Percentiles rank a stretch among this genome's conserved stretches.
Conservation (phyloP, 2,888 invertebrate genomes). For the Notocelia uddmanniana region DNA sequence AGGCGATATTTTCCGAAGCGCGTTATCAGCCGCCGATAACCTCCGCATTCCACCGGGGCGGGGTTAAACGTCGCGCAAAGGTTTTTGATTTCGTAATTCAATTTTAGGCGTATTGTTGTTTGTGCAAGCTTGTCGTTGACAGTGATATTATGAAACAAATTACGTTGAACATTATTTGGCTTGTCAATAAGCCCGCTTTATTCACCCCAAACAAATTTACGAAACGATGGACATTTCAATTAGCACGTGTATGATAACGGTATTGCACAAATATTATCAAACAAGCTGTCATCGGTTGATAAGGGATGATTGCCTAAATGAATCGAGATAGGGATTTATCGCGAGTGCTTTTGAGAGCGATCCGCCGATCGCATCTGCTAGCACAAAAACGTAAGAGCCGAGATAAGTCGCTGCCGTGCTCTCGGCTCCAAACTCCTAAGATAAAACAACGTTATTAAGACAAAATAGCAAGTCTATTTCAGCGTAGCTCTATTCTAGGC, state of each 20-base stretch:
- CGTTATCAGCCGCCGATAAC: slow-evolving; percentile 17
- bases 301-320: slow-evolving; percentile 31
- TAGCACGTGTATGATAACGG: slow-evolving; percentile 16
- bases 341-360: slow-evolving; percentile 13
- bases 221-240: slow-evolving; percentile 31
- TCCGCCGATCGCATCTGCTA: slow-evolving; percentile 27
- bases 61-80: slow-evolving; percentile 14
- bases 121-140: slow-evolving; percentile 30
- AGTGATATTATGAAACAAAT: slow-evolving; percentile 43
- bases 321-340: slow-evolving; percentile 34
- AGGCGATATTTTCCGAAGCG: slow-evolving; percentile 25
- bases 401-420: slow-evolving; percentile 14
- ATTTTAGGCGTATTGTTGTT: slow-evolving; percentile 37
- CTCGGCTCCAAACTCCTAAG: not conserved
- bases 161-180: slow-evolving; percentile 37
- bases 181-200: slow-evolving; percentile 31
- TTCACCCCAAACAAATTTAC: slow-evolving; percentile 6
- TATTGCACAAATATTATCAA: slow-evolving; percentile 9
- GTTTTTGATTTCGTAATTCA: slow-evolving; percentile 38
- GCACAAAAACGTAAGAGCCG: slow-evolving; percentile 18
- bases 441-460: not conserved
- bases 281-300: slow-evolving; percentile 18
- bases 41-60: slow-evolving; percentile 11
- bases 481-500: slow-evolving; percentile 1
- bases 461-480: slow-evolving; percentile 2